Percentiles rank a stretch among this genome's conserved stretches.
These are phyloP conservation scores for Tragelaphus buxtoni DNA, from an alignment of 2,113 vertebrate genomes.

Conservation along the genomic window DNA sequence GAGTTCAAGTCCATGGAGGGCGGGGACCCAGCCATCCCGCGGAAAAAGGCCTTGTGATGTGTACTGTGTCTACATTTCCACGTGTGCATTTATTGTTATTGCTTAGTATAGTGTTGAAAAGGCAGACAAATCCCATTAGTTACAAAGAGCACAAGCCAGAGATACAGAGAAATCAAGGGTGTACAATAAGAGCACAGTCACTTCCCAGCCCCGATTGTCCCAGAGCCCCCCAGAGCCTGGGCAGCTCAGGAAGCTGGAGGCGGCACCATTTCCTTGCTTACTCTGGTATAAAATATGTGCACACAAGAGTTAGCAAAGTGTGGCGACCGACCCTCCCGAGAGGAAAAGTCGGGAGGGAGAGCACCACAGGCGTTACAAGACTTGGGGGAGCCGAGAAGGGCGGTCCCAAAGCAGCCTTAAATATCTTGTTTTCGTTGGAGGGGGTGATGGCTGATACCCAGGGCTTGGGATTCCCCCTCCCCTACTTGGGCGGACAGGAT, in stretches of 20 bases:
- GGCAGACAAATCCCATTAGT: conserved; percentile 56
- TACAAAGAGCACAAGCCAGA: conserved; percentile 75
- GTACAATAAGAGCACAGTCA: conserved; percentile 63
- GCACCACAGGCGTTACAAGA: conserved; percentile 65
- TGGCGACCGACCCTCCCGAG: conserved; percentile 12
- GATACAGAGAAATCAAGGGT: conserved; percentile 66
- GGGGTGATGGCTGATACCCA: conserved; percentile 17
- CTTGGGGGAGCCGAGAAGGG: neutral
- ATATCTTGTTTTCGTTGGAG: neutral
- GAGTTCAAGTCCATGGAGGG: neutral
- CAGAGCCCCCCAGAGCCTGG: neutral
- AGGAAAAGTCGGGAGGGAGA: conserved; percentile 44
- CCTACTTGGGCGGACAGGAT: neutral
- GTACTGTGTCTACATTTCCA: conserved; percentile 66
- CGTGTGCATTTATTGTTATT: conserved; percentile 75
- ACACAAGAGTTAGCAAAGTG: conserved; percentile 63
- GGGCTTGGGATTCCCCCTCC: neutral
- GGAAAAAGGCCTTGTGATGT: conserved; percentile 61
- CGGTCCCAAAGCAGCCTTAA: neutral
- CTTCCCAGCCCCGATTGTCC: neutral
- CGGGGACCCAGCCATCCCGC: neutral
- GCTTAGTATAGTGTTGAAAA: conserved; percentile 44
- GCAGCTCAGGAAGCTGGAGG: conserved; percentile 52
- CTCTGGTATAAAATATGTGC: conserved; percentile 66
- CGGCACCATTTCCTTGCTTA: conserved; percentile 49